These are phyloP conservation scores for Pterocles gutturalis DNA, from an alignment of 2,113 vertebrate genomes.

Conservation along the genomic window DNA sequence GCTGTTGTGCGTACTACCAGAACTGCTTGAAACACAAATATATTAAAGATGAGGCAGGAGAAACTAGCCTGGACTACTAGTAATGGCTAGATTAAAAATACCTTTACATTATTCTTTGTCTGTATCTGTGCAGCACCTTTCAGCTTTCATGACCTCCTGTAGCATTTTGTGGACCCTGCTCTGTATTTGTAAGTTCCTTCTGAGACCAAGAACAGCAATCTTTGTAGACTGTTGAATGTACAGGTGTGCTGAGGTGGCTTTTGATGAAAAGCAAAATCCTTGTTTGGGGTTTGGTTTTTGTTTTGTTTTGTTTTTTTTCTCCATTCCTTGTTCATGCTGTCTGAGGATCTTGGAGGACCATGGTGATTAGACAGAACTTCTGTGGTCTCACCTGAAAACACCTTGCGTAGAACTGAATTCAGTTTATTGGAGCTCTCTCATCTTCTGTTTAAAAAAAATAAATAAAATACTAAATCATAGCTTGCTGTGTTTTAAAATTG, in stretches of 20 bases:
- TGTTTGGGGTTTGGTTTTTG: background rate
- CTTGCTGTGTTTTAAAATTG: background rate
- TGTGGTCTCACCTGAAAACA: background rate
- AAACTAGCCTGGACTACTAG: background rate
- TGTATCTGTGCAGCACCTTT: background rate
- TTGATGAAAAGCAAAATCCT: background rate
- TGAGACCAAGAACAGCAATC: background rate
- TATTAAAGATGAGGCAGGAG: background rate
- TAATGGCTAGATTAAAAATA: background rate
- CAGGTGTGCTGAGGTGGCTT: background rate
- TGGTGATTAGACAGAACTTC: background rate
- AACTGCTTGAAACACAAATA: background rate
- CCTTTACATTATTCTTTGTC: background rate
- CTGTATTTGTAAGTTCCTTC: background rate
- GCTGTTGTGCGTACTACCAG: background rate
- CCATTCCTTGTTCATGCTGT: background rate
- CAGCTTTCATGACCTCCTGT: background rate
- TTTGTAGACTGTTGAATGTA: background rate
- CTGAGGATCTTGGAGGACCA: background rate
- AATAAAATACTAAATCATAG: background rate
- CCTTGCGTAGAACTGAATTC: background rate
- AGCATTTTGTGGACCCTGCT: background rate
- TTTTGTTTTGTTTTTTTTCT: background rate
- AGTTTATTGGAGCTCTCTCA: background rate
- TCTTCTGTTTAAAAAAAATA: background rate